Evolutionary conservation across 2,113 vertebrate genomes (phyloP).

Genomic region (Petaurus breviceps): DNA sequence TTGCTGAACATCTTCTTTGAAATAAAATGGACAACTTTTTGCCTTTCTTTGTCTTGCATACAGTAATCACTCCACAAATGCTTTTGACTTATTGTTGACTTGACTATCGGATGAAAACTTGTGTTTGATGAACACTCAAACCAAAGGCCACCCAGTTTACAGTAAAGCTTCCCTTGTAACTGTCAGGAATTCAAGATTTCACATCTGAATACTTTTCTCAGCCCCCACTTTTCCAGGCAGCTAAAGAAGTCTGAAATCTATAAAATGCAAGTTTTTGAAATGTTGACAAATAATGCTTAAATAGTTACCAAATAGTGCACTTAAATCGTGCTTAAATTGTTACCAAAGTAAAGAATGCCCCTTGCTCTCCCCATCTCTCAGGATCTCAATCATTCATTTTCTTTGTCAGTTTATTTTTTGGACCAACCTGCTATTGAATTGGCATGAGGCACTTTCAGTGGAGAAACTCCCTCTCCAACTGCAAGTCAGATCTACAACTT

Average conservation of each 20-base stretch:
- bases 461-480: not conserved
- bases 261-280: not conserved
- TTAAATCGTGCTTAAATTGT: not conserved
- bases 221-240: not conserved
- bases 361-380: not conserved
- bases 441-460: not conserved
- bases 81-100: not conserved
- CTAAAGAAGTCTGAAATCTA: not conserved
- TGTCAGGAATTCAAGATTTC: not conserved
- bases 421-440: not conserved
- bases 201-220: not conserved
- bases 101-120: not conserved
- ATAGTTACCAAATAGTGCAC: not conserved
- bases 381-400: not conserved
- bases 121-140: not conserved
- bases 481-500: not conserved
- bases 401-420: not conserved
- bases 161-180: not conserved
- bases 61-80: not conserved
- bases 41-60: not conserved
- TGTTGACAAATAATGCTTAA: not conserved
- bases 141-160: not conserved
- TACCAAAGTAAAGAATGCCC: constrained; percentile 18
- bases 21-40: not conserved
- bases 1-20: not conserved